Base-by-base conservation (phyloP, 2,888 invertebrate genomes). In the Cosmopolites sordidus region DNA sequence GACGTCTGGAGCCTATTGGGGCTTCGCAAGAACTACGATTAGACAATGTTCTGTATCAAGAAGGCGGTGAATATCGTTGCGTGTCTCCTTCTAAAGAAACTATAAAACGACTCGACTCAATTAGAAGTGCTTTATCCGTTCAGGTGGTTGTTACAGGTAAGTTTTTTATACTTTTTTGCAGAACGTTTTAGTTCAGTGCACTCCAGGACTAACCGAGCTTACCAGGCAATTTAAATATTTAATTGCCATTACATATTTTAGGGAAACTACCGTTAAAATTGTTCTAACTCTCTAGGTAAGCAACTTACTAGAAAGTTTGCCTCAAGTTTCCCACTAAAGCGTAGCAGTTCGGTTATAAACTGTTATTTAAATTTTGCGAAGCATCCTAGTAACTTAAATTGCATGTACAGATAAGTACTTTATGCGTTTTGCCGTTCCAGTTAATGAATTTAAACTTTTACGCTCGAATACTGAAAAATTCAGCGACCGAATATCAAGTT, bases 61-160 rank as follows among this genome's bases (percentile, higher is more conserved):
- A 87, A 67, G 86, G 85, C 22, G 87, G 87, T 14, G 84, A 84
- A 64, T 87, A 87, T 71, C 79, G 86, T 61, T 88, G 87, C 72
- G 83, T 86, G 40, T 82, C 80, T 6, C 79, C 80, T 5, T 79
- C 78, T 59, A 75, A 77, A 60, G 78, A 79, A 56, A 73, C 76
- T 48, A 76, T 76, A 55, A 76, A 78, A 62, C 75, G 78, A 65
- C 66, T 80, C 48, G 79, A 81, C 63, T 74, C 79, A 29, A 69
- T 81, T 48, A 76, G 78, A 62, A 79, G 69, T 56, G 70, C 71
- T 41, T 59, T 73, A 59, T 65, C 78, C 47, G 76, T 79, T 40
- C 75, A 78, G 60, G 69, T 81, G 37, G 70, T 76, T 33, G 79
- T 81, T 22, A 79, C 77, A 69, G 81, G 81, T 81, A 68, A 76